These are phyloP conservation scores for Haliclona indistincta DNA, from an alignment of 37 sponge, comb jelly and placozoan species.

Conservation along the genomic window DNA sequence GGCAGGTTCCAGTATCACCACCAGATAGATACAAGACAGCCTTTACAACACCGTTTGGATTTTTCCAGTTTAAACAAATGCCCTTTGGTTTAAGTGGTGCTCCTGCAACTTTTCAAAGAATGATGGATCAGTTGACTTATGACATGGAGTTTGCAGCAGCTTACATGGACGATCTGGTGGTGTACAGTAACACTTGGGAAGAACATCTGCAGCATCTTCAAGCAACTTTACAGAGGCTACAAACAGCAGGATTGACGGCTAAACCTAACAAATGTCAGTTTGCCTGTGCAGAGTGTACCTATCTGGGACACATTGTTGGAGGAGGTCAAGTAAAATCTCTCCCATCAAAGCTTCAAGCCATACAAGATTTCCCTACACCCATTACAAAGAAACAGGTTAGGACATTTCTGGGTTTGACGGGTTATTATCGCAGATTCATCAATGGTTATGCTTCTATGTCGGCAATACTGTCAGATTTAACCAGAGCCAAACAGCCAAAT, in stretches of 20 bases:
- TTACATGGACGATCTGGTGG: conserved; percentile 71
- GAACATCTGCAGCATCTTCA: conserved; percentile 52
- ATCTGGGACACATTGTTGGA: conserved; percentile 59
- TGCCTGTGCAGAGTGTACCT: conserved; percentile 36
- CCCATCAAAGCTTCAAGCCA: conserved; percentile 44
- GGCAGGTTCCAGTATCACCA: conserved; percentile 56
- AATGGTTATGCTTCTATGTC: conserved; percentile 33
- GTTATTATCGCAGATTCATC: conserved; percentile 69
- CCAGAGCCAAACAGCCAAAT: conserved; percentile 45
- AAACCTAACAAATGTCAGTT: conserved; percentile 64
- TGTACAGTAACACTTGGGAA: conserved; percentile 59
- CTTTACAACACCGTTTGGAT: conserved; percentile 60
- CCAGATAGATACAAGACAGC: conserved; percentile 50
- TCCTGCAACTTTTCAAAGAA: conserved; percentile 71
- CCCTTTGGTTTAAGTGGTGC: conserved; percentile 76
- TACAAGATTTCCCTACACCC: conserved; percentile 26
- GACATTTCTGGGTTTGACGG: conserved; percentile 66
- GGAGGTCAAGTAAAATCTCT: conserved; percentile 42
- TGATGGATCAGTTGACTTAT: conserved; percentile 54
- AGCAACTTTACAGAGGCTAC: conserved; percentile 10
- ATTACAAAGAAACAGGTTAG: conserved; percentile 51
- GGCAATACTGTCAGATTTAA: conserved; percentile 44
- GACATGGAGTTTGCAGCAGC: conserved; percentile 29
- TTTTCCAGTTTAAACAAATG: conserved; percentile 67
- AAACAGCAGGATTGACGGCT: conserved; percentile 36